Conservation (phyloP, 1,140 invertebrate species). For the Calliopsis andreniformis region DNA sequence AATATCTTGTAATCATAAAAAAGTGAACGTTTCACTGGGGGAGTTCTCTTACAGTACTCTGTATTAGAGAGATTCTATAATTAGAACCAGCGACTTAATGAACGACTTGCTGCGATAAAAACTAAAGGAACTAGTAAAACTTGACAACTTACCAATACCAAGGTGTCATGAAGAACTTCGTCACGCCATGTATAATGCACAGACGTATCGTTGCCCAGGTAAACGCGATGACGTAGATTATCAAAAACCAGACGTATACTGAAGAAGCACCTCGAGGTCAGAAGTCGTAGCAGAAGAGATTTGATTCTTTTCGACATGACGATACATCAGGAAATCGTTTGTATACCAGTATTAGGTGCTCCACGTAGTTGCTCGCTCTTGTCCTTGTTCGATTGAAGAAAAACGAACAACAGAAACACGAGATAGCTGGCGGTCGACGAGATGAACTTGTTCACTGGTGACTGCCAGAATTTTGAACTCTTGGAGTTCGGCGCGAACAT, state of each 20-base stretch:
- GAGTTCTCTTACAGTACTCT: too few species aligned
- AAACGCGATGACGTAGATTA: constrained; percentile 78
- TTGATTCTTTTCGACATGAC: background rate
- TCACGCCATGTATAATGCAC: constrained; percentile 80
- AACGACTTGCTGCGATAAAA: too few species aligned
- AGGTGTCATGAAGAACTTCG: constrained; percentile 79
- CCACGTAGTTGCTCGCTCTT: constrained; percentile 81
- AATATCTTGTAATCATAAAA: too few species aligned
- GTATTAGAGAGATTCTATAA: too few species aligned
- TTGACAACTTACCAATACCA: constrained; percentile 80
- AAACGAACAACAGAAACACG: constrained; percentile 84
- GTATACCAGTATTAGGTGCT: constrained; percentile 80
- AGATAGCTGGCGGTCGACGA: constrained; percentile 84
- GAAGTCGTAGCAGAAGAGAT: background rate
- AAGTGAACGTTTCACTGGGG: too few species aligned
- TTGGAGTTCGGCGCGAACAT: constrained; percentile 76
- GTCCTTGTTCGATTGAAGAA: constrained; percentile 82
- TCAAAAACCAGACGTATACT: constrained; percentile 79
- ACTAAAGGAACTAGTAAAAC: too few species aligned
- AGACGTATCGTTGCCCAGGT: constrained; percentile 80
- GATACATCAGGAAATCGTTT: constrained; percentile 2
- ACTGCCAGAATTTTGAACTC: constrained; percentile 76
- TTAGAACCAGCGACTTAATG: too few species aligned
- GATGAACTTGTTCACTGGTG: constrained; percentile 83
- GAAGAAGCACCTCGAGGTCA: constrained; percentile 26